Conservation (phyloP, 92 coral and sea anemone species). For the Epizoanthus rinbou region DNA sequence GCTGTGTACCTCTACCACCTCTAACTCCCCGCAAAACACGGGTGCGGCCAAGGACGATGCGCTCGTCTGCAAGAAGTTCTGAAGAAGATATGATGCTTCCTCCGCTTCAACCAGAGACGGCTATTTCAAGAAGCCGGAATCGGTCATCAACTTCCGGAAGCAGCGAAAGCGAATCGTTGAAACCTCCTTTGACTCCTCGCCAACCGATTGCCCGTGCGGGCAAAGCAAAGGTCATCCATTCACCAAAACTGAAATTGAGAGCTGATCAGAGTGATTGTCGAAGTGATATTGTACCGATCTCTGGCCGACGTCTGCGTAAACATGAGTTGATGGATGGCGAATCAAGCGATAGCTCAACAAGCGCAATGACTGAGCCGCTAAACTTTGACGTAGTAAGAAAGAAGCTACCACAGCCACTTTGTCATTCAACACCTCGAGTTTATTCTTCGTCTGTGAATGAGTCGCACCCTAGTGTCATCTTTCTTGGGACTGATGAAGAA, state of each 20-base stretch:
- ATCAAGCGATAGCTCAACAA: conserved; percentile 83
- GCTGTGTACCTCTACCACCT: conserved; percentile 27
- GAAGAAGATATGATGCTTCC: conserved; percentile 75
- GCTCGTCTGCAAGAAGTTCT: conserved; percentile 54
- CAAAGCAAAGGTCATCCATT: conserved; percentile 73
- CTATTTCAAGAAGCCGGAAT: conserved; percentile 20
- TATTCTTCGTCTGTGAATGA: conserved; percentile 50
- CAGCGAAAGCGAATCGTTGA: conserved; percentile 36
- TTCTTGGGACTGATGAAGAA: conserved; percentile 77
- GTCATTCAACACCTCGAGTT: conserved; percentile 46
- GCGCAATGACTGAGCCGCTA: conserved; percentile 88
- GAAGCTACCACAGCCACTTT: conserved; percentile 25
- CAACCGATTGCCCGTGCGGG: conserved; percentile 66
- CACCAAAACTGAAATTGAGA: conserved; percentile 60
- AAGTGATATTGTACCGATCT: conserved; percentile 63
- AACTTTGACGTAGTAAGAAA: conserved; percentile 38
- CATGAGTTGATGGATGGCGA: conserved; percentile 54
- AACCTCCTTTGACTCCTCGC: conserved; percentile 3
- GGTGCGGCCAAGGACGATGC: conserved; percentile 52
- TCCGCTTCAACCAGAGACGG: conserved; percentile 73
- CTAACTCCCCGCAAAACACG: conserved; percentile 53
- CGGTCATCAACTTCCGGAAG: conserved; percentile 28
- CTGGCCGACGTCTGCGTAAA: conserved; percentile 37
- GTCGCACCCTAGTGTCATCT: conserved; percentile 67
- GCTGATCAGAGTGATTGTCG: conserved; percentile 66